Conservation (phyloP, 1,140 invertebrate genomes). For the Cotesia vestalis region DNA sequence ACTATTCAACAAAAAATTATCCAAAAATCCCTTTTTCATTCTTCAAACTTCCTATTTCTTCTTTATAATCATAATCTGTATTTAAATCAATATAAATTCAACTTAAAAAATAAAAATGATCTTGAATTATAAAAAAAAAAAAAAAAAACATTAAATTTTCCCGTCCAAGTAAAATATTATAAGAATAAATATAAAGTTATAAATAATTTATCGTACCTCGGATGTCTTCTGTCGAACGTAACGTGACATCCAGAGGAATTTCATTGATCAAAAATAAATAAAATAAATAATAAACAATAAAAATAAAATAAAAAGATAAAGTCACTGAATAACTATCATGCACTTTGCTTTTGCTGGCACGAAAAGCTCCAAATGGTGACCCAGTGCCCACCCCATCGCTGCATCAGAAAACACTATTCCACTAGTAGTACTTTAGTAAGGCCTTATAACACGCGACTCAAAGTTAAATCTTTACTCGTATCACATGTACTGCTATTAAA, state of each 20-base stretch:
- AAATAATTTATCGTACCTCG: background rate
- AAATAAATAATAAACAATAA: background rate
- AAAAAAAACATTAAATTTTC: background rate
- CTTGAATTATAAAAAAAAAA: too few relatives aligned
- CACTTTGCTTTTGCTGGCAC: slow-evolving; percentile 31
- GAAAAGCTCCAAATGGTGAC: slow-evolving; percentile 18
- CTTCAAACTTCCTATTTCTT: too few relatives aligned
- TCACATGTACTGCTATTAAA: too few relatives aligned
- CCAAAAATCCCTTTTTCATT: too few relatives aligned
- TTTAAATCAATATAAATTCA: too few relatives aligned
- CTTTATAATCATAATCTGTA: too few relatives aligned
- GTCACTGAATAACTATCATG: slow-evolving; percentile 18
- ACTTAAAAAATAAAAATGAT: too few relatives aligned
- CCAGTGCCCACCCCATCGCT: slow-evolving; percentile 20
- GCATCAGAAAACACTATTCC: background rate
- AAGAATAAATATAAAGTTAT: background rate
- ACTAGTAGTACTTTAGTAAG: background rate
- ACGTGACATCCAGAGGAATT: slow-evolving; percentile 4
- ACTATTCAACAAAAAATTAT: too few relatives aligned
- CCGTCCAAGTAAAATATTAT: background rate
- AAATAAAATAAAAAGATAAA: background rate
- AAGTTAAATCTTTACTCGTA: slow-evolving; percentile 1
- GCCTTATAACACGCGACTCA: slow-evolving; percentile 14
- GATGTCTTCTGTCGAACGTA: background rate
- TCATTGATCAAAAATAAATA: slow-evolving; percentile 6